Evolutionary conservation across 2,797 vertebrate species (phyloP), one percentile per base, ranked within the genome.

Genomic region (Diplodus puntazzo): DNA sequence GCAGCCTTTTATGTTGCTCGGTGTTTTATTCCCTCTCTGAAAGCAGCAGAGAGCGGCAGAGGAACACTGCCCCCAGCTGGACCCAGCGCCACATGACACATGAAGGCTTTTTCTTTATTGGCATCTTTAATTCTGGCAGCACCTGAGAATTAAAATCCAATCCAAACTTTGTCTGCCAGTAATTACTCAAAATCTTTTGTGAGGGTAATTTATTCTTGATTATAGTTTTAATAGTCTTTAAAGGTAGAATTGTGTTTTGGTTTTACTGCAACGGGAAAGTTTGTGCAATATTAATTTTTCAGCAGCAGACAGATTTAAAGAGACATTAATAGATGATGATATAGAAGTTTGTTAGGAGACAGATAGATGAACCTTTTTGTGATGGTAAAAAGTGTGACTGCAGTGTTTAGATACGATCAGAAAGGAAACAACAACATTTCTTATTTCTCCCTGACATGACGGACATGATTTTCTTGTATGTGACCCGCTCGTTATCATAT

Each of bases 51-150:
- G 46, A 89, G 81, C 5, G 16, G 75, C 53, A 76, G 87, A 71
- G 66, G 86, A 89, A 91, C 83, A 92, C 90, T 94, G 94, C 94
- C 94, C 91, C 85, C 95, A 17, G 18, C 81, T 94, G 94, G 89
- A 73, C 55, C 0, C 45, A 17, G 2, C 0, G 0, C 21, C 2
- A 3, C 68, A 84, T 70, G 27, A 75, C 39, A 42, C 34, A 63
- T 1, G 4, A 3, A 71, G n/a, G 11, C 73, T 23, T 21, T 3
- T 46, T 46, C 9, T 48, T 17, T 23, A 80, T 71, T 80, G 73
- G 59, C 81, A 10, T 72, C 12, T 60, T 45, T 72, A 12, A 46
- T 52, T 75, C 62, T 43, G 14, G 17, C 70, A 73, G 53, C 52
- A 53, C 48, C 65, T 80, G 63, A 54, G 52, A 75, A 80, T 58